These are phyloP conservation scores for Trachelipus rathkii DNA, from an alignment of 1,140 invertebrate genomes.

Conservation along the genomic window DNA sequence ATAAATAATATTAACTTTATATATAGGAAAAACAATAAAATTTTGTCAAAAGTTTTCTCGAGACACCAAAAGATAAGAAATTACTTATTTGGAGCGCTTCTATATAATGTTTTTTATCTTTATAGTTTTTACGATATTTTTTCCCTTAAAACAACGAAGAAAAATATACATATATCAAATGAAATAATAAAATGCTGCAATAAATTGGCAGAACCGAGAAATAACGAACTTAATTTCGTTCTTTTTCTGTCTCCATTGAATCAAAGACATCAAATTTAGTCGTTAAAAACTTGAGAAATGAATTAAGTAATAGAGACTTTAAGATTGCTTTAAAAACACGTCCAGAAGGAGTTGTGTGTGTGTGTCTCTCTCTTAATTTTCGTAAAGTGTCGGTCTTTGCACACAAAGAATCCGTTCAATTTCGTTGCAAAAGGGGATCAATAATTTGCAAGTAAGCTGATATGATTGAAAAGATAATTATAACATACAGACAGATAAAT, in stretches of 20 bases:
- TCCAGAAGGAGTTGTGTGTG: background rate
- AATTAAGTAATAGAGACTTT: conserved; percentile 3
- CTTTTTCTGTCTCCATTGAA: background rate
- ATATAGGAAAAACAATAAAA: too few species aligned
- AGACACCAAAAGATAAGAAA: too few species aligned
- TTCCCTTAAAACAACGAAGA: too few species aligned
- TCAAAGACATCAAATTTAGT: conserved; percentile 1
- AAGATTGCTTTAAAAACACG: background rate
- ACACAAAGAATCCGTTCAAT: background rate
- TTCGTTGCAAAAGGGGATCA: background rate
- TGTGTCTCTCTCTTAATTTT: too few species aligned
- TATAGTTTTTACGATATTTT: too few species aligned
- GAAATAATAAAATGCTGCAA: too few species aligned
- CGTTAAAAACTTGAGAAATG: background rate
- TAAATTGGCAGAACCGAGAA: background rate
- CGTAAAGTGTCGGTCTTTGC: too few species aligned
- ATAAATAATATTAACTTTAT: too few species aligned
- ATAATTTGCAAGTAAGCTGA: conserved; percentile 10
- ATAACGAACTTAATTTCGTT: conserved; percentile 5
- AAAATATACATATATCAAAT: too few species aligned
- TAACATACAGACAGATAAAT: background rate
- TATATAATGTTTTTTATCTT: too few species aligned
- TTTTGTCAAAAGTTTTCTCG: too few species aligned
- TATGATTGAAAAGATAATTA: conserved; percentile 12
- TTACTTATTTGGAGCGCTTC: too few species aligned